Evolutionary conservation across 2,888 invertebrate genomes (phyloP), one percentile per base, ranked within the genome.

Genomic region (Hartigia nigra): DNA sequence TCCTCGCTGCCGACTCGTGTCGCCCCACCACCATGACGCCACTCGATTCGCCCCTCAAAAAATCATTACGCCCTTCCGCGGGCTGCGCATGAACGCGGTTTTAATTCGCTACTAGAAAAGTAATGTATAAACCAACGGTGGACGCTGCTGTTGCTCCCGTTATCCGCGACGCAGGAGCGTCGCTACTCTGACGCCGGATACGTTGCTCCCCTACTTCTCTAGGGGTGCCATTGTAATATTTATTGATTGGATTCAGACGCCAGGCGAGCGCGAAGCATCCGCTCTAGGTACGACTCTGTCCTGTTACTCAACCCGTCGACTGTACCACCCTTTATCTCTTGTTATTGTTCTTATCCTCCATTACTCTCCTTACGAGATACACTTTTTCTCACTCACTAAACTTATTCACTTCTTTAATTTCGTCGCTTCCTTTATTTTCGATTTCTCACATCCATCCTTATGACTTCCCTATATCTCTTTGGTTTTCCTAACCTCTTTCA

Each of bases 31-130:
- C 93, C 93, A 93, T 93, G 93, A 94, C 94, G 94, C 94, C 94
- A 94, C 94, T 94, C 94, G 95, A 95, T 95, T 95, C 95, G 94
- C 95, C 95, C 95, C 95, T 91, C 95, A 95, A 95, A 95, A 95
- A 95, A 95, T 95, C 95, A 95, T 95, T 95, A 95, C 95, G 95
- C 95, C 93, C 93, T 93, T 93, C 93, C 92, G 94, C 94, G 94
- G 92, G 92, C 92, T 92, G 92, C 92, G 92, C 94, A 94, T 94
- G 94, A 94, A 94, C 94, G 94, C 94, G 94, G 94, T 94, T 94
- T 93, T 93, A 92, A 92, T 89, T 90, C 90, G 90, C 89, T 89
- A 89, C 89, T 89, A 90, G 90, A 89, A 90, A 90, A 90, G 89
- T 89, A 90, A 90, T 90, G 88, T 87, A 89, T 89, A 89, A 89